A percentile compares a stretch with the other conserved stretches of the same genome.
Conservation (phyloP, 2,888 invertebrate species). For the Drosophila kanekoi region DNA sequence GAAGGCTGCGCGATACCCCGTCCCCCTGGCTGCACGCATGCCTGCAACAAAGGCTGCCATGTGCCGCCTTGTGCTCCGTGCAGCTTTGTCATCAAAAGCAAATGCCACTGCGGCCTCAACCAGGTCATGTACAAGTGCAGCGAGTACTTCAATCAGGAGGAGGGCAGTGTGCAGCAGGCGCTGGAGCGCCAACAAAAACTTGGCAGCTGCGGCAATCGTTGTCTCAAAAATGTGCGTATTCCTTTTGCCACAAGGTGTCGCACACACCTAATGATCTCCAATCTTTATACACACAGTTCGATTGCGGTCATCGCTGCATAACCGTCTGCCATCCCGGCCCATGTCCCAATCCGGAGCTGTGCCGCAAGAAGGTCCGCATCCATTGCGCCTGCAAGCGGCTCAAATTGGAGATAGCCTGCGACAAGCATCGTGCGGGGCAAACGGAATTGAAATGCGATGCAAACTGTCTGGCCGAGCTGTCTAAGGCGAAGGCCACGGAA, state of each 20-base stretch:
- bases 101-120: slow-evolving; percentile 93
- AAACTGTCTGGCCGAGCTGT: slow-evolving; percentile 87
- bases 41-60: slow-evolving; percentile 90
- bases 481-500: slow-evolving; percentile 86
- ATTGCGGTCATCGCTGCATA: slow-evolving; percentile 94
- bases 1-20: slow-evolving; percentile 88
- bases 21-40: slow-evolving; percentile 91
- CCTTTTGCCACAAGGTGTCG: not conserved
- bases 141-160: slow-evolving; percentile 88
- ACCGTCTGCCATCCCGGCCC: slow-evolving; percentile 90
- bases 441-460: slow-evolving; percentile 88
- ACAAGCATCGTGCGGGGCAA: slow-evolving; percentile 85
- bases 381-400: slow-evolving; percentile 92
- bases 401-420: slow-evolving; percentile 90
- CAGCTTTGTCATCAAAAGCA: slow-evolving; percentile 88
- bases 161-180: slow-evolving; percentile 85
- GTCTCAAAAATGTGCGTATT: slow-evolving; percentile 90
- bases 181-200: slow-evolving; percentile 68
- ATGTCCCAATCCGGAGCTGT: slow-evolving; percentile 89
- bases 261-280: too few relatives aligned
- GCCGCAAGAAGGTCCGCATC: slow-evolving; percentile 92
- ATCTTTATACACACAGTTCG: slow-evolving; percentile 87
- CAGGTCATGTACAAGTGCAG: slow-evolving; percentile 91
- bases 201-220: slow-evolving; percentile 91
- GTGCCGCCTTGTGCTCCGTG: slow-evolving; percentile 92